Percentiles rank a stretch among this genome's conserved stretches.
These are phyloP conservation scores for Pipra filicauda DNA, from an alignment of 2,113 vertebrate species.

Conservation along the genomic window DNA sequence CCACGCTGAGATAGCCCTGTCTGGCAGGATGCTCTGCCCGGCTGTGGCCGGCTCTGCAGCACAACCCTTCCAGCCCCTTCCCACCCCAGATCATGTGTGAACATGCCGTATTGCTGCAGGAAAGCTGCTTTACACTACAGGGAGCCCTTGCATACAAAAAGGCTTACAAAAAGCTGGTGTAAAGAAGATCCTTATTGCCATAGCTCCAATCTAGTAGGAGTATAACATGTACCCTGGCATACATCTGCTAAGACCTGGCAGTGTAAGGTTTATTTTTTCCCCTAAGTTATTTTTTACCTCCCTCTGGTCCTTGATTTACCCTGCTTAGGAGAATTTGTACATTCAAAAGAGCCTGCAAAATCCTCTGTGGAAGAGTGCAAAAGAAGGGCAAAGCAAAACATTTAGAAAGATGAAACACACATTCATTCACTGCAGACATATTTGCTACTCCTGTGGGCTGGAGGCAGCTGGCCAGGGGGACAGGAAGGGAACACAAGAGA, in stretches of 20 bases:
- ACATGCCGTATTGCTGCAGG: background rate
- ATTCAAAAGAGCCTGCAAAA: background rate
- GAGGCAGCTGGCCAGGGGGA: rapidly evolving
- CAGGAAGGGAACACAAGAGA: background rate
- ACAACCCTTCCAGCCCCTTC: background rate
- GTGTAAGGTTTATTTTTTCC: constrained; percentile 14
- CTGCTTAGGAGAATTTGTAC: background rate
- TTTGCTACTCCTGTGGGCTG: background rate
- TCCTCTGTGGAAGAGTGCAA: background rate
- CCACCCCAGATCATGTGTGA: rapidly evolving
- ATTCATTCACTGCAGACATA: rapidly evolving
- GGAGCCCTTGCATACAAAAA: background rate
- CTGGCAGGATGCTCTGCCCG: background rate
- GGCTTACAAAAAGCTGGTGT: background rate
- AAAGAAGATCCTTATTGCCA: background rate
- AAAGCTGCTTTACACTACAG: background rate
- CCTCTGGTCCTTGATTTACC: constrained; percentile 14
- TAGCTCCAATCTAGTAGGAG: background rate
- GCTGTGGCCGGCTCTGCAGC: background rate
- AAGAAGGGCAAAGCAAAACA: background rate
- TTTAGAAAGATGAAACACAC: background rate
- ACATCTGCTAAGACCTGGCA: background rate
- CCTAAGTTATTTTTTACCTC: constrained; percentile 23
- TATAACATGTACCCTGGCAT: background rate
- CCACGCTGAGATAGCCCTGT: rapidly evolving